These are phyloP conservation scores for Amiota communis DNA, from an alignment of 2,888 invertebrate species.

Conservation along the genomic window DNA sequence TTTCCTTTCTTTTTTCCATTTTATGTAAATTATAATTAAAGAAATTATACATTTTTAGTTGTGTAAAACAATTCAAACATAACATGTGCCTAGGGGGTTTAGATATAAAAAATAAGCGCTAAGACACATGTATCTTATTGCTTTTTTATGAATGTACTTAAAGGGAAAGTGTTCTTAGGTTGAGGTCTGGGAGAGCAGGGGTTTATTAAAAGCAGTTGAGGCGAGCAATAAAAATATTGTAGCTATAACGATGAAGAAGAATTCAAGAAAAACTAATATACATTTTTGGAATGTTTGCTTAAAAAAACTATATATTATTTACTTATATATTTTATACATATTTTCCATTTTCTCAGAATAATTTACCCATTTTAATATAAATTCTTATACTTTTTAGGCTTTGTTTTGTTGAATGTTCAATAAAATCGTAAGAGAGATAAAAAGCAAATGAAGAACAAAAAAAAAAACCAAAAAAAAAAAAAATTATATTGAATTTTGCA, in stretches of 20 bases:
- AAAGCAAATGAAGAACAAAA: not conserved
- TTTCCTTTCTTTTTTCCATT: too few species aligned
- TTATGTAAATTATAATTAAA: too few species aligned
- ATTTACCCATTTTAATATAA: constrained; percentile 28
- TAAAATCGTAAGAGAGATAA: not conserved
- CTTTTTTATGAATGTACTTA: too few species aligned
- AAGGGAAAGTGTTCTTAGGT: too few species aligned
- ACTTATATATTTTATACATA: constrained; percentile 59
- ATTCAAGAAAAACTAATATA: constrained; percentile 53
- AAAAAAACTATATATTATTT: constrained; percentile 42
- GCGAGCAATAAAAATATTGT: constrained; percentile 34
- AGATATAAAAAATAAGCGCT: too few species aligned
- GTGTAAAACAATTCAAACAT: too few species aligned
- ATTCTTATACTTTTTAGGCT: constrained; percentile 27
- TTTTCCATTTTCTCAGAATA: constrained; percentile 41
- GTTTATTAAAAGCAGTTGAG: not conserved
- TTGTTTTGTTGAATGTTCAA: not conserved
- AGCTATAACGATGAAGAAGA: constrained; percentile 3
- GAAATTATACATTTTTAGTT: too few species aligned
- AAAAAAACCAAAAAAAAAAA: not conserved
- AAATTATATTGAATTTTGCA: not conserved
- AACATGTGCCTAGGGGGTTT: too few species aligned
- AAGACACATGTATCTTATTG: too few species aligned
- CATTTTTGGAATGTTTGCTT: constrained; percentile 66
- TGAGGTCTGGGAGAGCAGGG: too few species aligned